Base-by-base conservation (phyloP, 1,140 invertebrate genomes). In the Bombus pyrosoma region DNA sequence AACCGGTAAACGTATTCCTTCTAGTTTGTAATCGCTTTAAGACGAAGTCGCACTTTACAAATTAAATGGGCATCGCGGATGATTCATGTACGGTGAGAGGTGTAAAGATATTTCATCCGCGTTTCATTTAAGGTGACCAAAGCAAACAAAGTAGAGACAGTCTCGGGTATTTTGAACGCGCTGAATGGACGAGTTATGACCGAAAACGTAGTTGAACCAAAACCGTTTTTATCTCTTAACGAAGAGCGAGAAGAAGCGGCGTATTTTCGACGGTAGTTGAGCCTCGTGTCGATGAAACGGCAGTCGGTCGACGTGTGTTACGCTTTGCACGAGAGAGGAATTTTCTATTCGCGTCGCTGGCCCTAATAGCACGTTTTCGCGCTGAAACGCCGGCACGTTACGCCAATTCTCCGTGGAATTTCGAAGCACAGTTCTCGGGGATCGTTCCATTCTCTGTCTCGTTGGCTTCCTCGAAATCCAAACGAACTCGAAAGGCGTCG, bases 331-430 rank as follows among this genome's bases (percentile, higher is more conserved):
- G 66, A 12, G n/a, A 22, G 9, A 22, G 53, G 83, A 79, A 85
- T 85, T 85, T 92, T 81, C 83, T 89, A 85, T 81, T 69, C 84
- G 77, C 81, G 86, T 86, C 73, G 86, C 28, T 75, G 82, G 86
- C 64, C 71, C 41, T 81, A 74, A 80, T 85, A 71, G 83, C 83
- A 83, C 59, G 76, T 81, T 83, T 83, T 85, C 62, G 68, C 73
- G 39, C 64, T 81, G 78, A 66, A 82, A 66, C 57, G 75, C n/a
- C 37, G 64, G 34, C 69, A 73, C 69, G 83, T 47, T 53, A 73
- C 62, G 53, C 73, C 79, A 76, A 81, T 86, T 83, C 79, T 53
- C 59, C 69, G 47, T 15, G 71, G 84, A 88, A 88, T 86, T 80
- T 76, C 75, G 72, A 77, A 83, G 72, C 47, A 8, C 62, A 68